Conservation (phyloP, 2,888 invertebrate genomes). For the Anthophora plumipes region DNA sequence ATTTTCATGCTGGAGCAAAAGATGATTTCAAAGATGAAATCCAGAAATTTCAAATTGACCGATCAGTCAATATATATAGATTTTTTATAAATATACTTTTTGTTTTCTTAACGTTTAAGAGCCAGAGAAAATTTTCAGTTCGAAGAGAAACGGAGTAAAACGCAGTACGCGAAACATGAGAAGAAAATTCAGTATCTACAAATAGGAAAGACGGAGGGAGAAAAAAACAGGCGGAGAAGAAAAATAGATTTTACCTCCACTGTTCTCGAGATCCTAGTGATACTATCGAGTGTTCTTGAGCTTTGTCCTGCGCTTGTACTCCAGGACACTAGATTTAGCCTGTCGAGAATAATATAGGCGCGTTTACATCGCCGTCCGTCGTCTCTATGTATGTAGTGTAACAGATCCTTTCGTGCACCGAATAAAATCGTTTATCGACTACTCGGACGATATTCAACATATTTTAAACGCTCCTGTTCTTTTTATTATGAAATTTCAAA, state of each 20-base stretch:
- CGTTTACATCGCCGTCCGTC: not conserved
- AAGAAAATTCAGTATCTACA: not conserved
- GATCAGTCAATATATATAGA: too few relatives aligned
- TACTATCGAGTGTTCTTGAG: not conserved
- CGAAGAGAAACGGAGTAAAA: not conserved
- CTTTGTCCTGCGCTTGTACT: not conserved
- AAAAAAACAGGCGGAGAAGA: not conserved
- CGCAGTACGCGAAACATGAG: not conserved
- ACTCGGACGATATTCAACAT: not conserved
- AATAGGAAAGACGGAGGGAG: not conserved
- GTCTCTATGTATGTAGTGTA: not conserved
- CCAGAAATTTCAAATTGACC: too few relatives aligned
- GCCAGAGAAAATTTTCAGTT: too few relatives aligned
- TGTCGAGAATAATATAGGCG: not conserved
- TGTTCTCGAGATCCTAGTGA: not conserved
- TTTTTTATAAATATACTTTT: too few relatives aligned
- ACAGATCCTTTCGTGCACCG: not conserved
- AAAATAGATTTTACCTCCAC: not conserved
- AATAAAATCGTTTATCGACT: not conserved
- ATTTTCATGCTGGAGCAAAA: too few relatives aligned
- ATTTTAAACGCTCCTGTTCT: too few relatives aligned
- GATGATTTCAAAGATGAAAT: too few relatives aligned
- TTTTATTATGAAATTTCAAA: too few relatives aligned
- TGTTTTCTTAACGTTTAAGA: too few relatives aligned
- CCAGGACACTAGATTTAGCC: not conserved